phyloP scores from a whole-genome alignment of 2,888 invertebrate genomes.

The Lapara coniferarum region DNA sequence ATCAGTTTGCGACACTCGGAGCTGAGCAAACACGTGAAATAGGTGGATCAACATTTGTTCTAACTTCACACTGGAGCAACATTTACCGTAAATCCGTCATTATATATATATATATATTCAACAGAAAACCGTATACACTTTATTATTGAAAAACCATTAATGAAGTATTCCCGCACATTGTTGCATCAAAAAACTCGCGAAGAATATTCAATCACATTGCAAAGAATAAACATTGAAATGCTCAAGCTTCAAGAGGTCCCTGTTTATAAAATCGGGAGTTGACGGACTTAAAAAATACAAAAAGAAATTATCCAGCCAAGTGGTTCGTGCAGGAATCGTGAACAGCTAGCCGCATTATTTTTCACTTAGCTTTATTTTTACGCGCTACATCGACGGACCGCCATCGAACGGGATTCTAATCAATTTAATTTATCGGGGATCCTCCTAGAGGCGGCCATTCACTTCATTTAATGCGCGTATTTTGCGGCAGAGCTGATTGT shows the following conservation, averaged over 20 bases:
- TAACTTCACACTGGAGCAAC: too few relatives aligned
- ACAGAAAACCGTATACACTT: too few relatives aligned
- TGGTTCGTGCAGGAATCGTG: conserved; percentile 56
- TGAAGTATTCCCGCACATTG: conserved; percentile 11
- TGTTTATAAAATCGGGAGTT: conserved; percentile 28
- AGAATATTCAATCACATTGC: conserved; percentile 18
- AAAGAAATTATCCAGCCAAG: conserved; percentile 51
- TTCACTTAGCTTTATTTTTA: conserved; percentile 79
- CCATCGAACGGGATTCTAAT: conserved; percentile 82
- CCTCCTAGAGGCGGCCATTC: conserved; percentile 81
- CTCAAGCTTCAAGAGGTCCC: conserved; percentile 12
- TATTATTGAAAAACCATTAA: background rate
- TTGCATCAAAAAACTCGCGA: conserved; percentile 18
- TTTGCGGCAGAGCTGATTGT: conserved; percentile 83
- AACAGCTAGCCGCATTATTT: conserved; percentile 68
- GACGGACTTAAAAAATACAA: conserved; percentile 26
- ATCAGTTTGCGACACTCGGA: too few relatives aligned
- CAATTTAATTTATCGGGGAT: conserved; percentile 84
- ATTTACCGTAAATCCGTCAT: too few relatives aligned
- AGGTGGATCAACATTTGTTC: too few relatives aligned
- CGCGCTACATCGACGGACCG: conserved; percentile 72
- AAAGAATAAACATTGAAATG: conserved; percentile 24
- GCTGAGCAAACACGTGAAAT: too few relatives aligned
- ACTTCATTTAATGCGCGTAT: conserved; percentile 84
- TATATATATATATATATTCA: too few relatives aligned